Percentiles rank a stretch among this genome's conserved stretches.
Evolutionary conservation across 2,888 invertebrate species (phyloP).

Genomic region (Torymus texanus): DNA sequence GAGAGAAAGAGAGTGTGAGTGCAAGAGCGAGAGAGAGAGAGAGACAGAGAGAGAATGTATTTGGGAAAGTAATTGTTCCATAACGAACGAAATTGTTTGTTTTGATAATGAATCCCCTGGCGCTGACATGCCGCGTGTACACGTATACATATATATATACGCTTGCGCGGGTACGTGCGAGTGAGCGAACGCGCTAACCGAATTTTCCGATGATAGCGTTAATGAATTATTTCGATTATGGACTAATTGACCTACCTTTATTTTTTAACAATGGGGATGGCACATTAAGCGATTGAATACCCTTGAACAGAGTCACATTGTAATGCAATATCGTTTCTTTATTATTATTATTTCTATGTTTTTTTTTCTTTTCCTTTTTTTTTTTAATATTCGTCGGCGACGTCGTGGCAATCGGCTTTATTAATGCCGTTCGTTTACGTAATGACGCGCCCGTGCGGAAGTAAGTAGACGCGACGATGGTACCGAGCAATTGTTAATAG

Average conservation of each 20-base stretch:
- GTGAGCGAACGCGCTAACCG: not conserved
- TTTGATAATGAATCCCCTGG: slow-evolving; percentile 15
- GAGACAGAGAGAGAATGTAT: not conserved
- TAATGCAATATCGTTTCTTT: not conserved
- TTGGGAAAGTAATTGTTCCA: not conserved
- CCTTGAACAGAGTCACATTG: not conserved
- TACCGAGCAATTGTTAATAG: no score
- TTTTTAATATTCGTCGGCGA: no score
- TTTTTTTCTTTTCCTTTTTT: no score
- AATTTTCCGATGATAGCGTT: slow-evolving; percentile 3
- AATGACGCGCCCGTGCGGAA: no score
- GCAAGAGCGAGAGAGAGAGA: no score
- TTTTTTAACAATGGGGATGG: slow-evolving; percentile 3
- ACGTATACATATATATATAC: not conserved
- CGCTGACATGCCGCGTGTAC: not conserved
- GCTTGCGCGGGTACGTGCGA: no score
- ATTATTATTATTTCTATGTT: not conserved
- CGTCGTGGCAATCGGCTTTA: no score
- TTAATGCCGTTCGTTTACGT: no score
- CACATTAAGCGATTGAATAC: not conserved
- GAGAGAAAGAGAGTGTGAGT: no score
- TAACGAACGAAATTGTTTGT: slow-evolving; percentile 11
- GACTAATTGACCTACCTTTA: not conserved
- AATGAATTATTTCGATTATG: slow-evolving; percentile 10
- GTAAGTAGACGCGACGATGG: no score